Evolutionary conservation across 2,888 invertebrate species (phyloP), one percentile per base, ranked within the genome.

Genomic region (Aethes cnicana): DNA sequence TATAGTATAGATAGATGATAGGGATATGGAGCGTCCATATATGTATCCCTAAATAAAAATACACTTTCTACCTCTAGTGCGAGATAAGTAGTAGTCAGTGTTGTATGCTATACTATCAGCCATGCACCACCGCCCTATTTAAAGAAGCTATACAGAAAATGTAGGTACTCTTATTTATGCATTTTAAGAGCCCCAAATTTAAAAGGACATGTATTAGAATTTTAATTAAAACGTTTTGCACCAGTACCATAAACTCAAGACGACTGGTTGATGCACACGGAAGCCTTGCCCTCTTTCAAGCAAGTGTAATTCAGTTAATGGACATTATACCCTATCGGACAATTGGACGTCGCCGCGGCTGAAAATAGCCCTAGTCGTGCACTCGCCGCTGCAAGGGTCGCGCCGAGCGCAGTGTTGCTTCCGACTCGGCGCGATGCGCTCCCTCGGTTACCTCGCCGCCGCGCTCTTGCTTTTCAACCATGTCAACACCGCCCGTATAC

Each of bases 401-500:
- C n/a, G 50, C 47, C 53, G 12, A 39, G 21, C 41, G 33, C 64
- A 69, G 70, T 70, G 39, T 44, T 57, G 36, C 55, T 32, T 36
- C 33, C 42, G 63, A 50, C 60, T 52, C 61, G 46, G 55, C 36
- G 72, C 73, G 53, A 84, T 83, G 86, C 75, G 78, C 57, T 57
- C 64, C 17, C 41, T 71, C 49, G 53, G 65, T n/a, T 47, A 47
- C 53, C 57, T 72, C 54, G 55, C 57, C 33, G 64, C 66, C 42
- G 48, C 75, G 28, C 47, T 77, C 42, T 62, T 75, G 56, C 58
- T 77, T 42, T 56, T 63, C 14, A 62, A 70, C 56, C 47, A 77
- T 69, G 79, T 61, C 2, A 56, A 69, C 53, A 56, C 83, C 44
- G 89, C 85, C 39, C 89, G 90, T 33, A 90, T 93, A 43, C 82